Percentiles rank a stretch among this genome's conserved stretches.
phyloP scores from a whole-genome alignment of 2,888 invertebrate genomes.

The Panopea generosa region DNA sequence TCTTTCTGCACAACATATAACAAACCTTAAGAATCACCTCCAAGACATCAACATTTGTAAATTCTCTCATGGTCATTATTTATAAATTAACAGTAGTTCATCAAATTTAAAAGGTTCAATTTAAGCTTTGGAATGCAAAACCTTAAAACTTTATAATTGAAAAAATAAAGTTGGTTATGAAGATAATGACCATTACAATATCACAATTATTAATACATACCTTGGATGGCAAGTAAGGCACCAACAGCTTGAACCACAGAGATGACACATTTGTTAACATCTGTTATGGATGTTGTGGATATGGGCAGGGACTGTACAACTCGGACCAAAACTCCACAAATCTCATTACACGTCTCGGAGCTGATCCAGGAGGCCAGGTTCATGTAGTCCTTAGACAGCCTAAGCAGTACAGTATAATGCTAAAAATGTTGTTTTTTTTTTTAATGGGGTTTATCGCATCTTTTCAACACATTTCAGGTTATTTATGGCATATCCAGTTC shows the following conservation, averaged over 20 bases:
- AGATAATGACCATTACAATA: not conserved
- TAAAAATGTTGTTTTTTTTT: not conserved
- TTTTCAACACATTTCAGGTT: too few species aligned
- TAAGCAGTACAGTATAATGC: not conserved
- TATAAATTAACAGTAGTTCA: too few species aligned
- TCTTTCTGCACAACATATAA: too few species aligned
- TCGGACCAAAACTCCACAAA: conserved; percentile 41
- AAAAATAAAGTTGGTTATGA: not conserved
- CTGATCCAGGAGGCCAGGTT: conserved; percentile 45
- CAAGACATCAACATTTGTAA: not conserved
- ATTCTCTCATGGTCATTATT: not conserved
- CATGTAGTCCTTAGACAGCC: conserved; percentile 23
- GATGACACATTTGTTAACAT: conserved; percentile 36
- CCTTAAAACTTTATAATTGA: not conserved
- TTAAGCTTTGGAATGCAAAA: too few species aligned
- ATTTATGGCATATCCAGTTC: too few species aligned
- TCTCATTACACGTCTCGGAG: conserved; percentile 35
- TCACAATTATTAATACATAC: too few species aligned
- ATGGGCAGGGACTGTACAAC: conserved; percentile 41
- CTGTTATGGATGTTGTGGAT: conserved; percentile 4
- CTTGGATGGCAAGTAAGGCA: conserved; percentile 62
- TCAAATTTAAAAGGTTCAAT: too few species aligned
- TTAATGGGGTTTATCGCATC: too few species aligned
- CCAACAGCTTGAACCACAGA: conserved; percentile 53
- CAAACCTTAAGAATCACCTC: too few species aligned